Evolutionary conservation across 2,888 invertebrate genomes (phyloP), one percentile per base, ranked within the genome.

Genomic region (Dryobotodes eremita): DNA sequence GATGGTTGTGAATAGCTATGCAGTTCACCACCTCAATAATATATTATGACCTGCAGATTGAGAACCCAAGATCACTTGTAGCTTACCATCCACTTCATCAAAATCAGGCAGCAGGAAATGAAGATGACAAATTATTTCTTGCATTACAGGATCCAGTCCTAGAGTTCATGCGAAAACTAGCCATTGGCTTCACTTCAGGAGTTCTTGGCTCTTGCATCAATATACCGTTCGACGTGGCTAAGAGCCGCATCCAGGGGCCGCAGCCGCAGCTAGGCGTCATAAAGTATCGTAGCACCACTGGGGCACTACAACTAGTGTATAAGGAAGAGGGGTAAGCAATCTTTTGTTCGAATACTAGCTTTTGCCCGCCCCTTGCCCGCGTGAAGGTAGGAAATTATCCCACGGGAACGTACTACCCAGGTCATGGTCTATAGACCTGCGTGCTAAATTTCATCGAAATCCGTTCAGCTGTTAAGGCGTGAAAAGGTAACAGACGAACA

Each of bases 171-270:
- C 97, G 98, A 57, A 98, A 98, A 96, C 97, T 99, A 61, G 96
- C 97, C 0, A 98, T 99, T 88, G 99, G 99, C 61, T 99, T 99
- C 91, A 97, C 97, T 17, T 98, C 99, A 20, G 99, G 99, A 5
- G 98, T 98, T 0, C 94, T 99, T 57, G 99, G 98, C 15, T 99
- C 99, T 10, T 98, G 98, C 88, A 96, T 98, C 69, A 99, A 99
- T 94, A 99, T 99, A 95, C 99, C 99, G 11, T 99, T 99, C 94
- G 99, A 99, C 93, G 99, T 99, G 50, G 99, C 99, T 46, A 99
- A 99, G 95, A 99, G 99, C 88, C 97, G 99, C 75, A 99, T 99
- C 88, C 99, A 99, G 94, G 99, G 99, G 0, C 99, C 99, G 1
- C 99, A 99, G 93, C 98, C 98, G 1, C 95, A 97, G 3, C 95